Evolutionary conservation across 1,140 invertebrate species (phyloP).

Genomic region (Drosophila eugracilis): DNA sequence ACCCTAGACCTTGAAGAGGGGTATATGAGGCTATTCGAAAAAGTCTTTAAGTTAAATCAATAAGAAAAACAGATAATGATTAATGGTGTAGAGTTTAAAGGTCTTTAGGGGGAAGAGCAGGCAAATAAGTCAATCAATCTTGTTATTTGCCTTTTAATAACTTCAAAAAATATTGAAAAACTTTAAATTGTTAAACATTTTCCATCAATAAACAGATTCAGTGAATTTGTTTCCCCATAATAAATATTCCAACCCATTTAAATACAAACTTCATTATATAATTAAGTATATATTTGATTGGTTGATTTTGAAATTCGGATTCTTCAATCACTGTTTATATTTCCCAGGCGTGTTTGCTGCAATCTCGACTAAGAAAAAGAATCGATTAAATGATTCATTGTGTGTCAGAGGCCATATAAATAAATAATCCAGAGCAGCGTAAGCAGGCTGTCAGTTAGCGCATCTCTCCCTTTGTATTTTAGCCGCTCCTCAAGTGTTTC

Average conservation of each 20-base stretch:
- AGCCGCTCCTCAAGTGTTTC: constrained; percentile 40
- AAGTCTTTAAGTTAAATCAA: background rate
- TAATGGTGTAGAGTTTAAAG: background rate
- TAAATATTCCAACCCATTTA: background rate
- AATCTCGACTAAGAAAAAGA: constrained; percentile 15
- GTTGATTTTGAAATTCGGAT: background rate
- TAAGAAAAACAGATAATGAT: background rate
- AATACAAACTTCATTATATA: background rate
- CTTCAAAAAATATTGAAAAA: background rate
- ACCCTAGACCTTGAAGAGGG: constrained; percentile 8
- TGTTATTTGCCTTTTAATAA: background rate
- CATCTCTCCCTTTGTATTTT: constrained; percentile 2
- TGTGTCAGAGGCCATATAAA: constrained; percentile 24
- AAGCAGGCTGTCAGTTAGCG: constrained; percentile 6
- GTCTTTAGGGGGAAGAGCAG: background rate
- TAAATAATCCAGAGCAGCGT: constrained; percentile 33
- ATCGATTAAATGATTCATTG: constrained; percentile 40
- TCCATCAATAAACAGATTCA: background rate
- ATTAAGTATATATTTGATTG: background rate
- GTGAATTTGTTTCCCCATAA: background rate
- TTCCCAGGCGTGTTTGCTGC: constrained; percentile 6
- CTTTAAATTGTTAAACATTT: background rate
- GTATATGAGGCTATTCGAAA: background rate
- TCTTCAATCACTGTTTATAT: background rate
- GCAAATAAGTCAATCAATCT: background rate